phyloP scores from a whole-genome alignment of 2,888 invertebrate genomes.

The Dione juno region DNA sequence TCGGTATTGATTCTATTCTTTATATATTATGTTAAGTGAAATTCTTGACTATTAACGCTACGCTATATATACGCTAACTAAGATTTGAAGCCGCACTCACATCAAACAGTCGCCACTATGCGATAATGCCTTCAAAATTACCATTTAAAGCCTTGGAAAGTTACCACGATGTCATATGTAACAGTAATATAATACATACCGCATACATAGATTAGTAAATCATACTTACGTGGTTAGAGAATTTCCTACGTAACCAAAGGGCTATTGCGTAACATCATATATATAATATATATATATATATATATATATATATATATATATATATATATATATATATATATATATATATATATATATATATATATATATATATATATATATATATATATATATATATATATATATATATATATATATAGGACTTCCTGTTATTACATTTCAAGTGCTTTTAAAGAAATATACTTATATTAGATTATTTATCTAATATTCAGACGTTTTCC shows the following conservation, averaged over 20 bases:
- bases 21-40: too few relatives aligned
- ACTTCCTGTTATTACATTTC: conserved; percentile 17
- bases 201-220: conserved; percentile 16
- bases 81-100: not conserved
- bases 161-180: not conserved
- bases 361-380: too few relatives aligned
- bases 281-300: too few relatives aligned
- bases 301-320: too few relatives aligned
- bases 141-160: not conserved
- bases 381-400: too few relatives aligned
- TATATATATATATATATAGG: too few relatives aligned
- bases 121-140: not conserved
- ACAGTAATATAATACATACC: not conserved
- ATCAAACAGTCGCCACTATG: not conserved
- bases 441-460: not conserved
- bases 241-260: conserved; percentile 14
- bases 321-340: too few relatives aligned
- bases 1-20: too few relatives aligned
- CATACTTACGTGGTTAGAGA: not conserved
- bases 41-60: too few relatives aligned
- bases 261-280: not conserved
- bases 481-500: too few relatives aligned
- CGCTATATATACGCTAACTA: too few relatives aligned
- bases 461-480: not conserved
- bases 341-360: too few relatives aligned